Conservation (phyloP, 2,888 invertebrate genomes). For the Noctuana brunneofusca region DNA sequence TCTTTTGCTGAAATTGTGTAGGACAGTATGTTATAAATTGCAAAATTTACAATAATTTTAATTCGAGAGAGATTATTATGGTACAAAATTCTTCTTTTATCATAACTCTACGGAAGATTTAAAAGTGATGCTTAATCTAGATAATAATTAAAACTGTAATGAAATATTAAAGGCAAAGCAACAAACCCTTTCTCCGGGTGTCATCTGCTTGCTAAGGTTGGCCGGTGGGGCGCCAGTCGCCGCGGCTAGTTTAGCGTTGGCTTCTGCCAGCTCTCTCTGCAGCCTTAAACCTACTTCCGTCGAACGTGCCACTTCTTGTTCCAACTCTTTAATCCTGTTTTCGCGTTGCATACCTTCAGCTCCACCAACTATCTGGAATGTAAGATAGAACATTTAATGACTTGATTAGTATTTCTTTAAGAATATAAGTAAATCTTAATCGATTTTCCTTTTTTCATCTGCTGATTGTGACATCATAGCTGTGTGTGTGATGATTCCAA, state of each 20-base stretch:
- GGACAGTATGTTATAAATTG: no score
- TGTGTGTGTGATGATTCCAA: no score
- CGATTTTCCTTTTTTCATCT: no score
- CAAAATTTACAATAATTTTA: no score
- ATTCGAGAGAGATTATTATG: no score
- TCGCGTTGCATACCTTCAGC: slow-evolving; percentile 84
- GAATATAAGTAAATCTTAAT: no score
- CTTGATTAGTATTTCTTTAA: no score
- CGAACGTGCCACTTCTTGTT: slow-evolving; percentile 92
- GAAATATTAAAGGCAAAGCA: background rate
- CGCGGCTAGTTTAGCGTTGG: slow-evolving; percentile 81
- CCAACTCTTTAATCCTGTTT: slow-evolving; percentile 89
- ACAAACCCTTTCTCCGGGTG: slow-evolving; percentile 82
- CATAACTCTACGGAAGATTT: no score
- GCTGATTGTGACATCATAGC: no score
- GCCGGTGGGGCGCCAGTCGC: slow-evolving; percentile 64
- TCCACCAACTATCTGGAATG: slow-evolving; percentile 77
- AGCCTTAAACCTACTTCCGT: slow-evolving; percentile 88
- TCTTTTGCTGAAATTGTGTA: no score
- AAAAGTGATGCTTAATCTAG: no score
- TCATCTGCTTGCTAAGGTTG: slow-evolving; percentile 83
- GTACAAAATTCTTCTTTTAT: no score
- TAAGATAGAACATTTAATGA: slow-evolving; percentile 13
- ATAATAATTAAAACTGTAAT: background rate
- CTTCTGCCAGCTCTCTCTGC: slow-evolving; percentile 87